Base-by-base conservation (phyloP, 1,140 invertebrate genomes). In the Drosophila varians region DNA sequence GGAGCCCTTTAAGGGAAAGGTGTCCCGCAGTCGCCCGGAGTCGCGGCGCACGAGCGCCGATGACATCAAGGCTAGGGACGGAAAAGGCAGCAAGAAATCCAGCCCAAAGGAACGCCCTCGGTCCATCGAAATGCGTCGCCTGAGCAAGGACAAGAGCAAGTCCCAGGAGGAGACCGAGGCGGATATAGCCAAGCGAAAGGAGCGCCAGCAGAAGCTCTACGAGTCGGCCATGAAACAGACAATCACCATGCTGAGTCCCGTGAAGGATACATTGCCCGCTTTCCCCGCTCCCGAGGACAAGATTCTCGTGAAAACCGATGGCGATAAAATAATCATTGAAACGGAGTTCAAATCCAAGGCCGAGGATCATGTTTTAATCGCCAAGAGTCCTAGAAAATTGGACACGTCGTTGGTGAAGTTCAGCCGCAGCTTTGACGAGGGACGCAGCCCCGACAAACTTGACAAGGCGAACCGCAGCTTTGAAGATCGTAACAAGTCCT, bases 151-250 rank as follows among this genome's bases (percentile, higher is more conserved):
- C 89, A 91, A 94, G 66, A 93, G 94, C 12, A 94, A 94, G 74
- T 94, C 94, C 5, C 94, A 94, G 76, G 94, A 95, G 89, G 94
- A 94, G 65, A 94, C 93, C 68, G 94, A 94, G 74, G 93, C 93
- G 3, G 94, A 94, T 78, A 93, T 94, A 65, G 94, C 93, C 9
- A 94, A 95, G 83, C 92, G 94, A 52, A 94, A 94, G 83, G 94
- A 94, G 78, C 93, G 94, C 55, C 94, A 95, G 76, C 94, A 95
- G 82, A 93, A 94, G 92, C 91, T 95, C 0, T 95, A 94, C 75
- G 94, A 95, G 91, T 94, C 94, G 14, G 94, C 94, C 5, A 93
- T 95, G 70, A 94, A 94, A 80, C 94, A 94, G 90, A 95, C 94
- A 1, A 94, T 94, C 79, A 94, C 94, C 2, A 90, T 95, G 65